Evolutionary conservation across 2,113 vertebrate species (phyloP), one percentile per base, ranked within the genome.

Genomic region (Silurus asotus): DNA sequence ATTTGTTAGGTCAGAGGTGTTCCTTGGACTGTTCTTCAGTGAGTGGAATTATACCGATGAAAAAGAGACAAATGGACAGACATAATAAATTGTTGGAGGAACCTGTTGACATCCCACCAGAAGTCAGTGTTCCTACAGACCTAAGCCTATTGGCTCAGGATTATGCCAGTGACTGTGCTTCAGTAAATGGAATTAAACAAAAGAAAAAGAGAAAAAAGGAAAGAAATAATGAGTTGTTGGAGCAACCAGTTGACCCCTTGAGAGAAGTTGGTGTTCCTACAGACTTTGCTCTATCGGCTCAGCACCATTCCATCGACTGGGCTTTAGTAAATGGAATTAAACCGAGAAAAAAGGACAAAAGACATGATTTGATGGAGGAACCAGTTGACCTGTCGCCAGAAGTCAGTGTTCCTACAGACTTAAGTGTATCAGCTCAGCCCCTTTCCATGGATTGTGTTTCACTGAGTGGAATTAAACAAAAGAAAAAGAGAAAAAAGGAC

Each of bases 11-110:
- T 83, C 86, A 79, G 15, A 14, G 59, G 19, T 48, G 9, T 80
- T 61, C 19, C 20, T 15, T 20, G 9, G 77, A 23, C 13, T 61
- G 56, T 80, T 25, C 25, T 80, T 80, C 15, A 58, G 53, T 37
- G 1, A 2, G 8, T 78, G 37, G 28, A 67, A 65, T 7, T 19
- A 76, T 4, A 67, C n/a, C 59, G 23, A 37, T 62, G 72, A 77
- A 72, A 80, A 85, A 83, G 75, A 86, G 25, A 62, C 84, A 81
- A 74, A 89, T 72, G 56, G 64, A 64, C 65, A 82, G 19, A 69
- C 56, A 65, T 13, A 10, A 10, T 13, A 1, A 2, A 3, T 17
- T 53, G 23, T 58, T 62, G 20, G 37, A 84, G 11, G 59, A 80
- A 37, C 17, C 14, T 9, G 55, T 53, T 53, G 48, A 13, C 53